Base-by-base conservation (phyloP, 1,140 invertebrate genomes). In the Magallana ariakensis region DNA sequence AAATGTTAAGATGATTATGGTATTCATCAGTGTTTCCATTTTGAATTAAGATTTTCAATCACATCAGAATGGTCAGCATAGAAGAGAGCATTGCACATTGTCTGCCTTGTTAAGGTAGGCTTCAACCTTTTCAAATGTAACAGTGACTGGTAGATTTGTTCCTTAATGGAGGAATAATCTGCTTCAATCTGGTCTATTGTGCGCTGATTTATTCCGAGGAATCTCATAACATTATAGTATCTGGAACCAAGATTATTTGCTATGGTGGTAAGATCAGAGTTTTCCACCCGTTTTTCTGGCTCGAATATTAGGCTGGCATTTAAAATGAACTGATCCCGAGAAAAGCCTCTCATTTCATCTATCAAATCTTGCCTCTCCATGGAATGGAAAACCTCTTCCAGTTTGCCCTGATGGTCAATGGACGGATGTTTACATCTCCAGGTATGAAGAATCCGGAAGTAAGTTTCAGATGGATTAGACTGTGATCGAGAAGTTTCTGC, bases 341-440 rank as follows among this genome's bases (percentile, higher is more conserved):
- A 22, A 22, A 66, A 66, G 22, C 4, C 8, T 66, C 22, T n/a
- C 62, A 66, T 66, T 66, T 66, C 62, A n/a, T 66, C 62, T 7
- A 66, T 22, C n/a, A 66, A 66, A 66, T 66, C 62, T 22, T 22
- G 62, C 22, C 62, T 66, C 19, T 66, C 62, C 62, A 66, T n/a
- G 9, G 19, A 66, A 22, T n/a, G 22, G 9, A 66, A 66, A 22
- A 66, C 9, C 16, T 66, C 19, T 0, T 10, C 6, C 15, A 66
- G 9, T 22, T 19, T 33, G n/a, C n/a, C 16, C 22, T 66, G n/a
- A 19, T n/a, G 19, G 10, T 66, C 62, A 22, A 66, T 22, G 62
- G 10, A 10, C 3, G 62, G 62, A 8, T 66, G 16, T 19, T 19
- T 66, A 66, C 62, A 66, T 7, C 62, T n/a, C 62, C 62, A 66